phyloP scores from a whole-genome alignment of 2,797 vertebrate genomes.

The Megalops cyprinoides region DNA sequence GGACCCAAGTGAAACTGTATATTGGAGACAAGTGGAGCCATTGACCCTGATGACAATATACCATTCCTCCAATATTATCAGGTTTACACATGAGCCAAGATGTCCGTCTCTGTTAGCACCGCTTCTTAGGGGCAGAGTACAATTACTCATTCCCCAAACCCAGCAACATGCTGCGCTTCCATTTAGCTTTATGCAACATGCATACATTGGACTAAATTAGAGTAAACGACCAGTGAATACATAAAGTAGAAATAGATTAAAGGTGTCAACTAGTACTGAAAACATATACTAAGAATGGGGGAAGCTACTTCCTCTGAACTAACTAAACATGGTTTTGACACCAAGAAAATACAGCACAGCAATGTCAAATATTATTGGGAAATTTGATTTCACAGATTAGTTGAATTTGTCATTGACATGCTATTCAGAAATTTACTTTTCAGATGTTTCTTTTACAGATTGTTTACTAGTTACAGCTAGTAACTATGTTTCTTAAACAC shows the following conservation, averaged over 20 bases:
- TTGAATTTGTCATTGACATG: too few species aligned
- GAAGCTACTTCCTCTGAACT: background rate
- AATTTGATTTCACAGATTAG: too few species aligned
- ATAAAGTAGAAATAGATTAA: too few species aligned
- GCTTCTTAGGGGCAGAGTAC: background rate
- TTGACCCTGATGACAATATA: conserved; percentile 9
- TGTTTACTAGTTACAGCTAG: too few species aligned
- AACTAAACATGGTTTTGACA: background rate
- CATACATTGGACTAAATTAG: background rate
- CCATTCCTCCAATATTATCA: background rate
- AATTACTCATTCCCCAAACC: background rate
- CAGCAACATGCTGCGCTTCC: background rate
- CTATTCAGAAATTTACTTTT: too few species aligned
- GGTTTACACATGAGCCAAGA: background rate
- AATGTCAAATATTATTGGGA: too few species aligned
- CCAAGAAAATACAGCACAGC: background rate
- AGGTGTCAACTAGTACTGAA: background rate
- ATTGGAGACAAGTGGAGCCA: background rate
- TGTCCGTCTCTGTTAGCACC: background rate
- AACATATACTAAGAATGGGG: background rate
- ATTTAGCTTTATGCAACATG: background rate
- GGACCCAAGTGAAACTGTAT: background rate
- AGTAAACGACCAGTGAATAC: background rate
- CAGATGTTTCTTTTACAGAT: too few species aligned
- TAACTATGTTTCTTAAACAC: background rate